Percentiles rank a stretch among this genome's conserved stretches.
These are phyloP conservation scores for Pica pica DNA, from an alignment of 2,113 vertebrate species.

Conservation along the genomic window DNA sequence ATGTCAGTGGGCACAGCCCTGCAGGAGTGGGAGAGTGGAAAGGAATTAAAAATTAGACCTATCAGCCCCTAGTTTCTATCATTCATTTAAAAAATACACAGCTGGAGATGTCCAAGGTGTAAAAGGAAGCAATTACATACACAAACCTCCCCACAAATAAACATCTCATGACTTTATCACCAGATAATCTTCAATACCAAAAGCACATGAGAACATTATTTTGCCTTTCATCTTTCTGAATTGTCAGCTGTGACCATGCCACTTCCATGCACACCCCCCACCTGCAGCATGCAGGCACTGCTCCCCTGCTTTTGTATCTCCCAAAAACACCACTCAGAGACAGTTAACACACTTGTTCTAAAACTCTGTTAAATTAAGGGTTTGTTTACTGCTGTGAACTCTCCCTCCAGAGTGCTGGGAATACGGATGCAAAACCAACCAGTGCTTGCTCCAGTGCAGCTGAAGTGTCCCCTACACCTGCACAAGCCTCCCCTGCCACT, in stretches of 20 bases:
- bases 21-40: not conserved
- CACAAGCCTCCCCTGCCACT: not conserved
- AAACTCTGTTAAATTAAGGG: not conserved
- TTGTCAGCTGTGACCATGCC: not conserved
- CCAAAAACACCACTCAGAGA: not conserved
- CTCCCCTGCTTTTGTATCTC: not conserved
- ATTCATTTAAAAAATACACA: not conserved
- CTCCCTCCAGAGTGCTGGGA: not conserved
- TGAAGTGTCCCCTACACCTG: not conserved
- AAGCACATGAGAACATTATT: not conserved
- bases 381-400: not conserved
- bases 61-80: not conserved
- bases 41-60: not conserved
- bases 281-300: not conserved
- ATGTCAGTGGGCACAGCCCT: not conserved
- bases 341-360: not conserved
- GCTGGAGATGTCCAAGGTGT: not conserved
- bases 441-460: not conserved
- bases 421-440: not conserved
- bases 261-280: rapidly evolving
- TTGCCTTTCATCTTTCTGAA: not conserved
- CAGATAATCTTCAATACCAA: not conserved
- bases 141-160: not conserved
- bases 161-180: not conserved
- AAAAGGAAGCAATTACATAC: not conserved